Conservation (phyloP, 2,113 vertebrate species). For the Glareola pratincola region DNA sequence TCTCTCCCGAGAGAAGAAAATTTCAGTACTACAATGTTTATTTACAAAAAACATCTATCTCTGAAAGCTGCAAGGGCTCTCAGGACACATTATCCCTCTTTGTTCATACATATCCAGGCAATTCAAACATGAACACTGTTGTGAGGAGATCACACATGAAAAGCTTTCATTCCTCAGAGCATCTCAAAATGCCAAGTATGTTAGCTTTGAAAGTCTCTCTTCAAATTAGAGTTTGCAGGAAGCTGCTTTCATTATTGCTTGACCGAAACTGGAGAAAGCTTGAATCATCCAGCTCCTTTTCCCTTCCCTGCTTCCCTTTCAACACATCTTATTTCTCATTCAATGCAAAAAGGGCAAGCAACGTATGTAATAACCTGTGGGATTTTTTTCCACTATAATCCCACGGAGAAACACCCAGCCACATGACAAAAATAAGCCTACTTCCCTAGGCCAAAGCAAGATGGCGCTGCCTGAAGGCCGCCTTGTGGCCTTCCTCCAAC, state of each 20-base stretch:
- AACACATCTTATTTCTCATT: not conserved
- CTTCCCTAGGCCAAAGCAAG: not conserved
- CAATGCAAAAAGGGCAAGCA: not conserved
- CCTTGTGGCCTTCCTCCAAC: not conserved
- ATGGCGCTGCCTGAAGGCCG: not conserved
- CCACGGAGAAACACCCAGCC: not conserved
- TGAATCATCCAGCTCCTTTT: not conserved
- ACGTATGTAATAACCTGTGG: not conserved
- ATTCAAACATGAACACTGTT: slow-evolving; percentile 15
- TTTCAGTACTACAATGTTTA: not conserved
- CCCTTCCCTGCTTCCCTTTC: not conserved
- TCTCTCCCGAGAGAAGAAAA: not conserved
- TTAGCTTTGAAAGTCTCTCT: not conserved
- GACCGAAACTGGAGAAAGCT: not conserved
- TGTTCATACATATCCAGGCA: not conserved
- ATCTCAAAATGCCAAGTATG: not conserved
- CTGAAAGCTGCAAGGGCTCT: not conserved
- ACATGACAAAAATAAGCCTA: not conserved
- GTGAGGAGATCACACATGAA: slow-evolving; percentile 17
- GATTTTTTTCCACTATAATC: not conserved
- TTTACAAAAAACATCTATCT: not conserved
- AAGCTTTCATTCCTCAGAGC: slow-evolving; percentile 24
- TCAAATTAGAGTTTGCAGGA: slow-evolving; percentile 10
- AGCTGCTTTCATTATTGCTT: slow-evolving; percentile 9
- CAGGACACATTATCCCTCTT: not conserved